Base-by-base conservation (phyloP, 2,797 vertebrate species). In the Zalophus californianus region DNA sequence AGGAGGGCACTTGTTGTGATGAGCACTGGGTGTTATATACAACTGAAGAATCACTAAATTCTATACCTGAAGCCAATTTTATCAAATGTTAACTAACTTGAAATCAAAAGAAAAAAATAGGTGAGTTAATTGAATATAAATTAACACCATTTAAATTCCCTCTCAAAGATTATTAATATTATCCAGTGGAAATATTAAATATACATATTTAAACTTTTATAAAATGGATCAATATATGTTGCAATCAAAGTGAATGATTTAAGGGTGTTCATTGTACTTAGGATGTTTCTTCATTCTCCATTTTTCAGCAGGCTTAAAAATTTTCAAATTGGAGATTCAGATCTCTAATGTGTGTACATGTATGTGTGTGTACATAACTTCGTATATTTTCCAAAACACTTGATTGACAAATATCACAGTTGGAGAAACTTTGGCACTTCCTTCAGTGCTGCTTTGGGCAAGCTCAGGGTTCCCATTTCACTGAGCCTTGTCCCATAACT, bases 91-190 rank as follows among this genome's bases (percentile, higher is more conserved):
- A 62, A 16, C 29, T 66, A 66, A 66, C 27, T 66, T 35, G 64
- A 66, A 66, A 66, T 66, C 62, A 66, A 66, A n/a, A 35, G 32
- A 66, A 66, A 66, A 29, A 64, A 64, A 4, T 64, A 44, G 38
- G 64, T 50, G 41, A 83, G 18, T 86, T 89, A 64, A 93, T 41
- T 91, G n/a, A 83, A 96, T 95, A 92, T 66, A 86, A 89, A 32
- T 68, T 29, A 52, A 29, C 14, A 16, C 20, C 82, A 91, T 91
- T 18, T 38, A 77, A 72, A 82, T 91, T 91, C 16, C 32, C 16
- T 78, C 29, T 27, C 35, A 38, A 52, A 83, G 23, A 72, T 75
- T 77, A 80, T 14, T 16, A 68, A 52, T 0, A 32, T 50, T 83
- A 93, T 58, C 38, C 18, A 79, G 62, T 91, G 18, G 87, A 90